Evolutionary conservation across 2,888 invertebrate genomes (phyloP).

Genomic region (Epistrophella euchroma): DNA sequence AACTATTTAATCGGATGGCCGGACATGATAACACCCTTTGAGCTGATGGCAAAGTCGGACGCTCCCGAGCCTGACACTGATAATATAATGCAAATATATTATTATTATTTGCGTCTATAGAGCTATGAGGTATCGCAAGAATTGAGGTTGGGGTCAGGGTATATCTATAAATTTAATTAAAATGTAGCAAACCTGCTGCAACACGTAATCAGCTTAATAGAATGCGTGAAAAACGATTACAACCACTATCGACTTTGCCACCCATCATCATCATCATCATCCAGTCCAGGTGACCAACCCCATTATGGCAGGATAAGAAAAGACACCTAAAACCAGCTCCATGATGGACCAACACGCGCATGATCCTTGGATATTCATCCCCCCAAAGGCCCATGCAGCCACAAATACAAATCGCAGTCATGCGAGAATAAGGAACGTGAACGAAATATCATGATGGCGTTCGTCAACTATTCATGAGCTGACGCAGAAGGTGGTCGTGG

Average conservation of each 20-base stretch:
- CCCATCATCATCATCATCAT: constrained; percentile 29
- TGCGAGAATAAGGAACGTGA: constrained; percentile 75
- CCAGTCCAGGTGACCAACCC: constrained; percentile 69
- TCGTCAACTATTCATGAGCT: constrained; percentile 63
- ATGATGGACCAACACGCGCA: constrained; percentile 61
- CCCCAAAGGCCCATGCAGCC: constrained; percentile 28
- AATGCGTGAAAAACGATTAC: constrained; percentile 1
- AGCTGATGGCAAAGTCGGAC: constrained; percentile 46
- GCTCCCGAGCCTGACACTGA: constrained; percentile 25
- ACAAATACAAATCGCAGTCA: constrained; percentile 51
- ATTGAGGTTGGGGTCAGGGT: not conserved
- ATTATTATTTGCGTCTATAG: constrained; percentile 41
- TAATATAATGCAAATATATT: constrained; percentile 45
- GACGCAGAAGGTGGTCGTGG: constrained; percentile 45
- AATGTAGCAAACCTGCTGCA: constrained; percentile 22
- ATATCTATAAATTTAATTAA: constrained; percentile 59
- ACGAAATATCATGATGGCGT: constrained; percentile 73
- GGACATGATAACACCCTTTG: constrained; percentile 38
- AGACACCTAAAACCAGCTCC: not conserved
- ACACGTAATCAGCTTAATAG: constrained; percentile 25
- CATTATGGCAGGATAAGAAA: constrained; percentile 33
- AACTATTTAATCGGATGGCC: constrained; percentile 68
- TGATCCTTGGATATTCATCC: constrained; percentile 64
- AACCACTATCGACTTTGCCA: constrained; percentile 22
- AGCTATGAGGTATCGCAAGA: constrained; percentile 25